Base-by-base conservation (phyloP, 1,140 invertebrate species). In the Steinernema khuongi region DNA sequence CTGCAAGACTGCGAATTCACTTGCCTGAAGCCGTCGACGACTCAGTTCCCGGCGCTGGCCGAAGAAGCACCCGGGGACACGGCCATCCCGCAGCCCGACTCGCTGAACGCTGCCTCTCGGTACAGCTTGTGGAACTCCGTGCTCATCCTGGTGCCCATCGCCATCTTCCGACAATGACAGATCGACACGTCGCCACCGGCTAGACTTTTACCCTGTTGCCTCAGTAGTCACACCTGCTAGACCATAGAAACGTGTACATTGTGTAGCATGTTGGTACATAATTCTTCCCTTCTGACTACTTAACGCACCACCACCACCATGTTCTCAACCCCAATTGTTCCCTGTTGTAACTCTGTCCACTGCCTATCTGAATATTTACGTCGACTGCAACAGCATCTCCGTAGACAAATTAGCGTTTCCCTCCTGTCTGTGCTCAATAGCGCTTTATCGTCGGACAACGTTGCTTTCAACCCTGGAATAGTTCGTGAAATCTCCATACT, bases 1-100 rank as follows among this genome's bases (percentile, higher is more conserved):
- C 68, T 84, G 36, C 67, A 76, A 2, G 67, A 73, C 36, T 84
- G 82, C 73, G 67, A 80, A 41, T 79, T 84, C 26, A 60, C 50
- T 4, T 60, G 50, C 26, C 19, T 60, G 50, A 60, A 60, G 50
- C 50, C 50, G 7, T 41, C 36, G 7, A 60, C 7, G 7, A 60
- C 4, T 4, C 11, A 60, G 26, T 4, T 26, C 26, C 50, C 50
- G 4, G 22, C 50, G 19, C 4, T 60, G 4, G 7, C 50, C 7
- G 50, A 17, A 22, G 50, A 60, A 26, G 50, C 50, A 22, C 7
- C 50, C 7, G 50, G 50, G 26, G 50, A 60, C 19, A 60, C 50
- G 4, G 50, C 11, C 11, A 60, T 60, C 50, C 50, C 50, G 19
- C 50, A 60, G 19, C 50, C 50, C 7, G 50, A 60, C 50, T 60